Evolutionary conservation across 2,113 vertebrate species (phyloP).

Genomic region (Ailuropoda melanoleuca): DNA sequence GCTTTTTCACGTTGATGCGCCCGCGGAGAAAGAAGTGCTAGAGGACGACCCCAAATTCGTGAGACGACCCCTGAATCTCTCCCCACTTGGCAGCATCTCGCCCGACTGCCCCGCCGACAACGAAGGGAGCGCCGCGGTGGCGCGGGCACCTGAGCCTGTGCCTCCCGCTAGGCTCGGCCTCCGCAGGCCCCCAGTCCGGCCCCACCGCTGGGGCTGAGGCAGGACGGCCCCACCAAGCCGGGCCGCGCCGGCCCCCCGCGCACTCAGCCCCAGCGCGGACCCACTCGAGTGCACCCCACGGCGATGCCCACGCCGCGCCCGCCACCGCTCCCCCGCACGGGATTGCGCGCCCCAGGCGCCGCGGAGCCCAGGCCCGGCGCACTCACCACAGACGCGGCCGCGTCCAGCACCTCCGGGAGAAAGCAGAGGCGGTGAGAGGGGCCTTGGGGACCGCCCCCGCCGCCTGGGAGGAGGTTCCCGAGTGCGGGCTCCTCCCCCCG

Average conservation of each 20-base stretch:
- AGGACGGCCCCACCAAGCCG: neutral
- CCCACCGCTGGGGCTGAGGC: neutral
- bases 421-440: rapidly evolving
- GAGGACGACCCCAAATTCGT: neutral
- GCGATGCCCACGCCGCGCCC: neutral
- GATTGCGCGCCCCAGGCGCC: rapidly evolving
- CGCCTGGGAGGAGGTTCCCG: neutral
- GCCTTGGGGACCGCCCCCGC: neutral
- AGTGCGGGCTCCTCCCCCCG: conserved; percentile 34
- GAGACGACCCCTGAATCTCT: neutral
- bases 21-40: neutral
- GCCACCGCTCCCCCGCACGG: too few species aligned
- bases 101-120: neutral
- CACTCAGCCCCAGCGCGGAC: neutral
- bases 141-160: neutral
- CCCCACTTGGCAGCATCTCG: neutral
- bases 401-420: rapidly evolving
- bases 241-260: neutral
- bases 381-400: neutral
- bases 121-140: neutral
- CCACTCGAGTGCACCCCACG: neutral
- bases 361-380: neutral
- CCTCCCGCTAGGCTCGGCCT: neutral
- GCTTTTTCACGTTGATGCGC: neutral
- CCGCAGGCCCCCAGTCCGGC: neutral